A percentile compares a stretch with the other conserved stretches of the same genome.
Evolutionary conservation across 2,113 vertebrate genomes (phyloP).

Genomic region (Ochotona princeps): DNA sequence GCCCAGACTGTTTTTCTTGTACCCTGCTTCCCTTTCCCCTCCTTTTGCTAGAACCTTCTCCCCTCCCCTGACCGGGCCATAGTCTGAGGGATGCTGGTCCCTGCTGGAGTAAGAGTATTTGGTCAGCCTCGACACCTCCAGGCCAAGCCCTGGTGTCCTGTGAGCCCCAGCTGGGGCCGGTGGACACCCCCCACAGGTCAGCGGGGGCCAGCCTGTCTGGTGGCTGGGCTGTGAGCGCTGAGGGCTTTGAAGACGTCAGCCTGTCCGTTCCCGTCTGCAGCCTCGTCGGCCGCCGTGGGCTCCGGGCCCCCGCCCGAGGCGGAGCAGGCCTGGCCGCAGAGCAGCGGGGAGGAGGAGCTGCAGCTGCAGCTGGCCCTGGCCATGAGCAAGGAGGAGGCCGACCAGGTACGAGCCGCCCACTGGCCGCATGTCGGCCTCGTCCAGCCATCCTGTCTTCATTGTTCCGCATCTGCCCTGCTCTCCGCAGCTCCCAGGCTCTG

Average conservation of each 20-base stretch:
- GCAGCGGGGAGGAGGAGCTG: constrained; percentile 94
- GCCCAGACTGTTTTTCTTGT: too few species aligned
- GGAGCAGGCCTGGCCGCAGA: constrained; percentile 95
- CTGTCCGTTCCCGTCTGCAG: not conserved
- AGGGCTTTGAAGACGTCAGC: not conserved
- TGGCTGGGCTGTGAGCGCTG: too few species aligned
- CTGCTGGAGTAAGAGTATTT: too few species aligned
- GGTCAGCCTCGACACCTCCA: too few species aligned
- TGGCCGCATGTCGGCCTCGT: not conserved
- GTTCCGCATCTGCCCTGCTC: not conserved
- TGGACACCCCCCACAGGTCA: too few species aligned
- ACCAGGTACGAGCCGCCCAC: constrained; percentile 88
- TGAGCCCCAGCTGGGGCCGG: too few species aligned
- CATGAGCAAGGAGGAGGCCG: constrained; percentile 97
- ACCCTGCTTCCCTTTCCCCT: too few species aligned
- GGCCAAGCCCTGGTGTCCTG: too few species aligned
- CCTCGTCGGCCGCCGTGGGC: constrained; percentile 79
- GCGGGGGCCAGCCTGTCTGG: not conserved
- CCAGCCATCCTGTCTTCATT: constrained; percentile 37
- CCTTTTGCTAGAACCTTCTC: not conserved
- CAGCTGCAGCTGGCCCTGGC: constrained; percentile 95
- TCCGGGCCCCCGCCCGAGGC: constrained; percentile 84
- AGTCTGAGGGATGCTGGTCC: too few species aligned
- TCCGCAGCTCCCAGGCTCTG: too few species aligned
- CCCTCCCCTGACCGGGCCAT: too few species aligned